These are phyloP conservation scores for Serranochromis macrocephalus DNA, from an alignment of 2,113 vertebrate genomes.

Conservation along the genomic window DNA sequence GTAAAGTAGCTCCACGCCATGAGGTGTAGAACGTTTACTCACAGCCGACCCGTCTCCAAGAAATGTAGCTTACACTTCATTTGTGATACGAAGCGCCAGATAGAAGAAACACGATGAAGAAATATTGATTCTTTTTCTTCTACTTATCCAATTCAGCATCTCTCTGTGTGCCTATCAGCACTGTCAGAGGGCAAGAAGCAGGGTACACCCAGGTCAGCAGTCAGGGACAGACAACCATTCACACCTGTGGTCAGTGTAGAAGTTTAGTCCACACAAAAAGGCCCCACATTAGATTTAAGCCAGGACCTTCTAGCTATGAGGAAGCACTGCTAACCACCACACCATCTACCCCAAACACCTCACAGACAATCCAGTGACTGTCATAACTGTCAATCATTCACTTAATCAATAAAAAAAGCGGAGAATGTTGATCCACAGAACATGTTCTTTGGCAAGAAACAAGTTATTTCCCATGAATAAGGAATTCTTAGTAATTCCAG, in stretches of 20 bases:
- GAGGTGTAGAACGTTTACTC: not conserved
- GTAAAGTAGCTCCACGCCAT: not conserved
- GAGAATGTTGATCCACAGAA: not conserved
- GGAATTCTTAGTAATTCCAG: not conserved
- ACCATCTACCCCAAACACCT: not conserved
- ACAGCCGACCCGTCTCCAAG: not conserved
- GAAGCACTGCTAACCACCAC: not conserved
- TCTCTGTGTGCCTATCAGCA: rapidly evolving
- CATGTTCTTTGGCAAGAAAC: not conserved
- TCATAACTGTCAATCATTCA: not conserved
- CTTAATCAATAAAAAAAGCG: not conserved
- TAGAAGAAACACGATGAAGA: not conserved
- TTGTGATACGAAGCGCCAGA: not conserved
- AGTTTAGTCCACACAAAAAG: not conserved
- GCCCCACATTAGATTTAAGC: not conserved
- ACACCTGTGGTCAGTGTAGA: not conserved
- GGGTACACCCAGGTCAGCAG: rapidly evolving
- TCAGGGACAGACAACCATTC: not conserved
- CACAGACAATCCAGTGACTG: not conserved
- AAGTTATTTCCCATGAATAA: not conserved
- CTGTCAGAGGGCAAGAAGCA: not conserved
- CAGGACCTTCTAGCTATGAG: not conserved
- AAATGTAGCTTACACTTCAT: not conserved
- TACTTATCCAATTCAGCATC: not conserved
- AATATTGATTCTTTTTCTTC: not conserved